Percentiles rank a stretch among this genome's conserved stretches.
Conservation (phyloP, 2,888 invertebrate species). For the Helobdella robusta region DNA sequence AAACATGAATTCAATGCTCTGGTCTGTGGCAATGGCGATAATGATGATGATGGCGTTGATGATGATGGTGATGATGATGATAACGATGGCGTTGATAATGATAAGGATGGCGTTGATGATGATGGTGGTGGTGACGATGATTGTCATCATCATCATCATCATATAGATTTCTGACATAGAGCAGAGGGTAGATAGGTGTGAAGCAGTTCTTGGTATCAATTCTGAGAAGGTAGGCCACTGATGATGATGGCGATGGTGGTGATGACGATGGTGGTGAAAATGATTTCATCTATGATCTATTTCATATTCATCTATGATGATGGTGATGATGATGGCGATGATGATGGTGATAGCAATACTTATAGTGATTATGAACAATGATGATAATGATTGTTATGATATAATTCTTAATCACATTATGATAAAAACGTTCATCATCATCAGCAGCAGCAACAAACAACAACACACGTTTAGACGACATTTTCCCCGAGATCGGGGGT, state of each 20-base stretch:
- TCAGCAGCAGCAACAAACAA: too few species aligned
- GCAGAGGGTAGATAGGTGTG: constrained; percentile 20
- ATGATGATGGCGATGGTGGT: background rate
- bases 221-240: too few species aligned
- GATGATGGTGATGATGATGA: constrained; percentile 3
- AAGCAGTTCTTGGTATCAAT: background rate
- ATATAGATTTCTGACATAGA: constrained; percentile 10
- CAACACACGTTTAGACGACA: too few species aligned
- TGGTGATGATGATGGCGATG: too few species aligned
- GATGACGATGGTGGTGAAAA: background rate
- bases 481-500: too few species aligned
- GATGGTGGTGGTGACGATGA: background rate
- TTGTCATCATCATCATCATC: background rate
- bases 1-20: background rate
- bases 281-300: background rate
- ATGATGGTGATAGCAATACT: too few species aligned
- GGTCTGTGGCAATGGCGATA: background rate
- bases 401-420: too few species aligned
- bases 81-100: background rate
- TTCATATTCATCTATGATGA: background rate
- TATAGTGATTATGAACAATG: too few species aligned
- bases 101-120: background rate
- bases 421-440: too few species aligned
- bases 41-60: background rate
- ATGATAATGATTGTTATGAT: too few species aligned